Percentiles rank a stretch among this genome's conserved stretches.
These are phyloP conservation scores for Gymnarchus niloticus DNA, from an alignment of 2,113 vertebrate species.

Conservation along the genomic window DNA sequence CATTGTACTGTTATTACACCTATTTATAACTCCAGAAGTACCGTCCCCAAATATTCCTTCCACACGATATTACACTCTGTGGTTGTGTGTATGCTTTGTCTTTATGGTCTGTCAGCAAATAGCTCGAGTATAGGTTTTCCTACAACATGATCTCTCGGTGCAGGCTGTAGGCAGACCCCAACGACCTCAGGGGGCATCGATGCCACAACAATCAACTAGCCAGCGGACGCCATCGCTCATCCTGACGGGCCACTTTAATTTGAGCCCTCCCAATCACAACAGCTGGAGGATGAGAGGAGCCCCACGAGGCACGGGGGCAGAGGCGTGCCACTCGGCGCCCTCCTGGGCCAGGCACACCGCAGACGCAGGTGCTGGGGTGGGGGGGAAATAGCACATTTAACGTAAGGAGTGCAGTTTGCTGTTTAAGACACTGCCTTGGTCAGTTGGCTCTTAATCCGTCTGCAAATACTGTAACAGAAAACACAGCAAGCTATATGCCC, in stretches of 20 bases:
- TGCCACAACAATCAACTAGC: slow-evolving; percentile 41
- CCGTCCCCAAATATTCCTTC: not conserved
- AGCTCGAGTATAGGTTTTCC: slow-evolving; percentile 1
- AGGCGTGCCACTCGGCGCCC: slow-evolving; percentile 33
- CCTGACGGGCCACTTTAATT: slow-evolving; percentile 38
- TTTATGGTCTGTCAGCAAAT: slow-evolving; percentile 16
- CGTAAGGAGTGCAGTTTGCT: slow-evolving; percentile 26
- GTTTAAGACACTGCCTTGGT: not conserved
- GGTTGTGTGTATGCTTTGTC: not conserved
- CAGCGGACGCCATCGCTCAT: slow-evolving; percentile 35
- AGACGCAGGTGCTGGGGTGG: slow-evolving; percentile 44
- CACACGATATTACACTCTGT: not conserved
- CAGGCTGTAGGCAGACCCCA: slow-evolving; percentile 22
- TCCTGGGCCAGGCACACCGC: slow-evolving; percentile 49
- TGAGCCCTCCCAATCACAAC: slow-evolving; percentile 40
- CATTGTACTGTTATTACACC: not conserved
- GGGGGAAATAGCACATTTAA: slow-evolving; percentile 44
- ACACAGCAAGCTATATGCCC: not conserved
- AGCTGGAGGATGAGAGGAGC: slow-evolving; percentile 18
- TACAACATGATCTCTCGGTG: not conserved
- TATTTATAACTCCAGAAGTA: not conserved
- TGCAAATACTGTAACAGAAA: slow-evolving; percentile 21
- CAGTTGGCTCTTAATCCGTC: slow-evolving; percentile 45
- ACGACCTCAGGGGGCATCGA: slow-evolving; percentile 35
- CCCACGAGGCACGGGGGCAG: slow-evolving; percentile 29